A percentile compares a stretch with the other conserved stretches of the same genome.
These are phyloP conservation scores for Cantharis flavilabris DNA, from an alignment of 2,888 invertebrate genomes.

Conservation along the genomic window DNA sequence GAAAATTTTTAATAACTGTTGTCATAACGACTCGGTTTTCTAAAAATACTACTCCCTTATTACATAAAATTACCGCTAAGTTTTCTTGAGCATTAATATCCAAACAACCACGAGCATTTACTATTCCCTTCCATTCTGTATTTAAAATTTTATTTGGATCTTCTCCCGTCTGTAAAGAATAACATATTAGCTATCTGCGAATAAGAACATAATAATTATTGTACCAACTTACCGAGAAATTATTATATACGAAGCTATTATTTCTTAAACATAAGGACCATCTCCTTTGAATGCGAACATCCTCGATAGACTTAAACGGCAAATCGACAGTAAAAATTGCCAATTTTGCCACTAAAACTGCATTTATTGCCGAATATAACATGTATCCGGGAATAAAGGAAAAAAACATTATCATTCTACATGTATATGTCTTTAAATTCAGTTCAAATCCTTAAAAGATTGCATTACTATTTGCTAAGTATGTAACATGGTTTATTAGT, in stretches of 20 bases:
- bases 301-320: conserved; percentile 50
- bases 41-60: conserved; percentile 48
- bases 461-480: conserved; percentile 7
- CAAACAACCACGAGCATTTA: conserved; percentile 51
- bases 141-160: conserved; percentile 30
- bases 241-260: conserved; percentile 51
- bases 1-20: conserved; percentile 36
- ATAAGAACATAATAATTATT: background rate
- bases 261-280: conserved; percentile 55
- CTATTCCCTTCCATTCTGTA: conserved; percentile 44
- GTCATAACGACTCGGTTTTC: conserved; percentile 52
- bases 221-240: conserved; percentile 42
- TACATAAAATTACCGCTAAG: conserved; percentile 49
- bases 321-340: conserved; percentile 49
- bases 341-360: conserved; percentile 53
- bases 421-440: conserved; percentile 42
- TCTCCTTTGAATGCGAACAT: conserved; percentile 45
- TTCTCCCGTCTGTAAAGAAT: background rate
- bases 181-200: background rate
- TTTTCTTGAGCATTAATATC: conserved; percentile 45
- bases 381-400: conserved; percentile 48
- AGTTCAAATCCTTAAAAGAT: conserved; percentile 46
- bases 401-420: conserved; percentile 44
- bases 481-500: background rate
- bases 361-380: conserved; percentile 48